Evolutionary conservation across 1,140 invertebrate species (phyloP).

Genomic region (Diachasmimorpha longicaudata): DNA sequence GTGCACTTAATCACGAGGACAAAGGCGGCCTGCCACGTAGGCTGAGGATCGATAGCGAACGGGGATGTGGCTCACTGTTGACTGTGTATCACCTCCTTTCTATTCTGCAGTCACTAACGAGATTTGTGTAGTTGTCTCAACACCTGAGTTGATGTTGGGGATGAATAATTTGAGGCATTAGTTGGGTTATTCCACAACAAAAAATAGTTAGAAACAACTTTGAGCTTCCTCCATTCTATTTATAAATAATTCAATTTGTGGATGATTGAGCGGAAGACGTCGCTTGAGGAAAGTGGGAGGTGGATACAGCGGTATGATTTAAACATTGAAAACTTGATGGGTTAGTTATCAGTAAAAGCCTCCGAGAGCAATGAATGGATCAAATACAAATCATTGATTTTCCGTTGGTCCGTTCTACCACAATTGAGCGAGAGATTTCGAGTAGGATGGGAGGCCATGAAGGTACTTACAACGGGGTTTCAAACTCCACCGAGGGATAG

Average conservation of each 20-base stretch:
- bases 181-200: neutral
- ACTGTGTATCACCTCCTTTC: constrained; percentile 5
- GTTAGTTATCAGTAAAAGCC: too few relatives aligned
- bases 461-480: neutral
- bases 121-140: constrained; percentile 22
- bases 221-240: neutral
- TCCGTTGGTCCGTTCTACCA: neutral
- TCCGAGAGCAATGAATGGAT: neutral
- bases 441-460: neutral
- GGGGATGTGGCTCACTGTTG: constrained; percentile 1
- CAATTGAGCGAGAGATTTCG: neutral
- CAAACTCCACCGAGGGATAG: neutral
- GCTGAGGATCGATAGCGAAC: constrained; percentile 21
- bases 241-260: neutral
- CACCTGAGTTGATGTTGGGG: neutral
- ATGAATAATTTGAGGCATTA: neutral
- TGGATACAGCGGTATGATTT: too few relatives aligned
- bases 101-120: constrained; percentile 19
- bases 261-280: too few relatives aligned
- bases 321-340: too few relatives aligned
- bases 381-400: constrained; percentile 10
- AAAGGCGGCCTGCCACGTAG: constrained; percentile 30
- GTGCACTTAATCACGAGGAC: constrained; percentile 41
- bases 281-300: too few relatives aligned
- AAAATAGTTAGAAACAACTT: neutral